A percentile compares a stretch with the other conserved stretches of the same genome.
Conservation (phyloP, 2,797 vertebrate genomes). For the Enteromius thamalakanensis region DNA sequence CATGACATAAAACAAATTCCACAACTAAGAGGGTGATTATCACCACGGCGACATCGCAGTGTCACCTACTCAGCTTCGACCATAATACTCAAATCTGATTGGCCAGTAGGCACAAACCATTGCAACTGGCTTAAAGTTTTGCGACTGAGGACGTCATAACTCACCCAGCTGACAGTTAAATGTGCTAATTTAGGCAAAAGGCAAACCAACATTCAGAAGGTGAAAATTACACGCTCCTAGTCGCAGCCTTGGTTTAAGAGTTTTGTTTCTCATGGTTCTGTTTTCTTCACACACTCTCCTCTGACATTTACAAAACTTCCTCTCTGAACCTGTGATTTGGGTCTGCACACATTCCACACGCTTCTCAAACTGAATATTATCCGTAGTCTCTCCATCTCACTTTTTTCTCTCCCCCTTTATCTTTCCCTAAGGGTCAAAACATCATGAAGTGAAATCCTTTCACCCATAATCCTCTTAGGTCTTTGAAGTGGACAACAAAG, state of each 20-base stretch:
- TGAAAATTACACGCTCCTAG: slow-evolving; percentile 34
- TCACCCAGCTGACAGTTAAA: slow-evolving; percentile 42
- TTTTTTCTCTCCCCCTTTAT: not conserved
- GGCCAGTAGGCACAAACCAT: not conserved
- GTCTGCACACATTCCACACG: slow-evolving; percentile 35
- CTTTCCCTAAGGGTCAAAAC: slow-evolving; percentile 44
- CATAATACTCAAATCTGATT: slow-evolving; percentile 26
- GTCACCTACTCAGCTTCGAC: slow-evolving; percentile 38
- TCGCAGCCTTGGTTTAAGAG: slow-evolving; percentile 25
- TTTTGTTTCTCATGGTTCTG: slow-evolving; percentile 16
- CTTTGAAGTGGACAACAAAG: slow-evolving; percentile 59
- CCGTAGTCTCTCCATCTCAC: slow-evolving; percentile 14
- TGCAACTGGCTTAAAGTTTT: slow-evolving; percentile 6
- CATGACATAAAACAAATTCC: slow-evolving; percentile 67
- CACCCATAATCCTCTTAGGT: slow-evolving; percentile 53
- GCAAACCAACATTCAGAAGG: slow-evolving; percentile 20
- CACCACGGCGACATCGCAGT: slow-evolving; percentile 46
- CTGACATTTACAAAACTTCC: slow-evolving; percentile 21
- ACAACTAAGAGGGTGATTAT: slow-evolving; percentile 59
- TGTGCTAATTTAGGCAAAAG: slow-evolving; percentile 43
- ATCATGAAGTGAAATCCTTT: slow-evolving; percentile 54
- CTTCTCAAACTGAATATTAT: slow-evolving; percentile 26
- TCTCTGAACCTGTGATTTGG: slow-evolving; percentile 29
- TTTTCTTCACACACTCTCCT: slow-evolving; percentile 29
- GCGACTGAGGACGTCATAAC: slow-evolving; percentile 40